Base-by-base conservation (phyloP, 2,888 invertebrate species). In the Erebia epiphron region DNA sequence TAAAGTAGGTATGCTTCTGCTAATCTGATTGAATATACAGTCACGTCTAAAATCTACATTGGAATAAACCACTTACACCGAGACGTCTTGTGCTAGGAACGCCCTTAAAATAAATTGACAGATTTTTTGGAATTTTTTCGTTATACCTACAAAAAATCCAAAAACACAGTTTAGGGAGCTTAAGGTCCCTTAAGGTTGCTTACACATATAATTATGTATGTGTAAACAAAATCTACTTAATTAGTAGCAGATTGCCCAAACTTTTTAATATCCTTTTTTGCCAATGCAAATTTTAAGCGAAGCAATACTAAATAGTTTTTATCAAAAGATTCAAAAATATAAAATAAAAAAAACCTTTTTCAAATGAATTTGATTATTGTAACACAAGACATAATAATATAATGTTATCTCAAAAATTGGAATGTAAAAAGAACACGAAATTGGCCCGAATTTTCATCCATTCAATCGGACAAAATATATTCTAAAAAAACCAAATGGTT, bases 381-480 rank as follows among this genome's bases (percentile, higher is more conserved):
- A n/a, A n/a, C n/a, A n/a, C n/a, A n/a, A n/a, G n/a, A n/a, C n/a
- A n/a, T n/a, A n/a, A n/a, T n/a, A n/a, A n/a, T 35, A 41, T 13
- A 41, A 43, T 62, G 0, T 54, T 13, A 54, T 65, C 52, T 43
- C 14, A 9, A 41, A 65, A 54, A 65, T 43, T 65, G 16, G 49
- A 72, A 66, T 57, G 52, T 64, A 52, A 67, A 69, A 67, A 67
- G 52, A 46, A 67, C 57, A 66, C n/a, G n/a, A 67, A 49, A 58
- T 35, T n/a, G 11, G 26, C 11, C 50, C 49, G 16, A 60, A 65
- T 67, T 69, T 54, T 43, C 21, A n/a, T 11, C 46, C 46, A 66
- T 68, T 68, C 57, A n/a, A n/a, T n/a, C n/a, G n/a, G n/a, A n/a
- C n/a, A 68, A 35, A 52, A 67, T 57, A 70, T 70, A 61, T 49